These are phyloP conservation scores for Hypothenemus hampei DNA, from an alignment of 1,140 invertebrate species.

Conservation along the genomic window DNA sequence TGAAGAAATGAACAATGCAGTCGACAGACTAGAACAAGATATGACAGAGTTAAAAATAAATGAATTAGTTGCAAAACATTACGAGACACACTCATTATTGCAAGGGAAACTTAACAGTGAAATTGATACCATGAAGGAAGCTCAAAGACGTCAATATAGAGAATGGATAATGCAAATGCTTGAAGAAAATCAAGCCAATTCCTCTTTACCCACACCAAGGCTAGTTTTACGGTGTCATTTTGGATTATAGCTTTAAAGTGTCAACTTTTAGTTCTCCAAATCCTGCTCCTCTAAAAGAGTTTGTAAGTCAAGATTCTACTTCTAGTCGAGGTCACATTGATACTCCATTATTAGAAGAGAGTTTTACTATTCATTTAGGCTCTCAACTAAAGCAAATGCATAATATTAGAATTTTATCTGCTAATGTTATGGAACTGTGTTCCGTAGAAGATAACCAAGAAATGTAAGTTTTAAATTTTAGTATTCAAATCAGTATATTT, in stretches of 20 bases:
- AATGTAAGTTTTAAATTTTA: slow-evolving; percentile 37
- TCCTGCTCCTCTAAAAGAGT: slow-evolving; percentile 33
- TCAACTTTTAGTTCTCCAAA: slow-evolving; percentile 35
- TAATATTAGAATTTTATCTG: slow-evolving; percentile 87
- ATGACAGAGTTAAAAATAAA: slow-evolving; percentile 74
- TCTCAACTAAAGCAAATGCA: slow-evolving; percentile 98
- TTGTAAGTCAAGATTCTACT: slow-evolving; percentile 1
- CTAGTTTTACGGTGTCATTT: slow-evolving; percentile 21
- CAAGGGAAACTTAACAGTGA: slow-evolving; percentile 68
- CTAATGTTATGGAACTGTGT: slow-evolving; percentile 83
- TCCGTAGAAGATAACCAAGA: slow-evolving; percentile 56
- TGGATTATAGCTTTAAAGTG: neutral
- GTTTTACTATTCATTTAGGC: slow-evolving; percentile 95
- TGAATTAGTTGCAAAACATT: slow-evolving; percentile 67
- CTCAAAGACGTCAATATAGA: slow-evolving; percentile 73
- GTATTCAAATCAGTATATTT: neutral
- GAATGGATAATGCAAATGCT: slow-evolving; percentile 75
- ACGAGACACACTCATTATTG: slow-evolving; percentile 69
- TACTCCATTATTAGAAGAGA: slow-evolving; percentile 71
- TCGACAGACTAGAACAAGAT: slow-evolving; percentile 60
- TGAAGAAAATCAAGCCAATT: slow-evolving; percentile 59
- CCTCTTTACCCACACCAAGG: slow-evolving; percentile 51
- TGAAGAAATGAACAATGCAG: slow-evolving; percentile 71
- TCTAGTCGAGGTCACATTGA: slow-evolving; percentile 31
- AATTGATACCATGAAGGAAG: slow-evolving; percentile 67